Evolutionary conservation across 1,140 invertebrate species (phyloP).

Genomic region (Nasonia vitripennis): DNA sequence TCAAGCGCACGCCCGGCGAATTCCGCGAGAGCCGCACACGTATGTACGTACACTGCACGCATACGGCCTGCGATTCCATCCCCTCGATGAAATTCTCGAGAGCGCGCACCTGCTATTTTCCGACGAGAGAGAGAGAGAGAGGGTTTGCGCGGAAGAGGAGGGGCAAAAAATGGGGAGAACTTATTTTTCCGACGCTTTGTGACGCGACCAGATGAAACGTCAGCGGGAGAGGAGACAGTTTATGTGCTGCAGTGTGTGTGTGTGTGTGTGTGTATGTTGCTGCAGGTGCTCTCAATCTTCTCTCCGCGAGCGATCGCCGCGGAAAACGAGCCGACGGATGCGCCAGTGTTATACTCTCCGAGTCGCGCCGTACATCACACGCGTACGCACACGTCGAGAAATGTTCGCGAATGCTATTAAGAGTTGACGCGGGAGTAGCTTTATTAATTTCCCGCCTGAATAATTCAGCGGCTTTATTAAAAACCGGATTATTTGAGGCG

Average conservation of each 20-base stretch:
- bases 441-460: neutral
- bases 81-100: neutral
- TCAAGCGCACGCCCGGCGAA: neutral
- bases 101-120: neutral
- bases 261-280: no score
- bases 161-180: neutral
- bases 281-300: neutral
- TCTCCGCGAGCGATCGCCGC: neutral
- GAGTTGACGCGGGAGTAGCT: neutral
- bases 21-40: neutral
- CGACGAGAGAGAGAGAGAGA: neutral
- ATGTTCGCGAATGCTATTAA: neutral
- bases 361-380: no score
- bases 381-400: no score
- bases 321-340: neutral
- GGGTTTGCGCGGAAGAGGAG: neutral
- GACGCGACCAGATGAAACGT: neutral
- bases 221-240: neutral
- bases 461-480: neutral
- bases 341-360: neutral
- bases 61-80: neutral
- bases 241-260: neutral
- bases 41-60: neutral
- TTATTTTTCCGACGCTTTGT: slow-evolving; percentile 1
- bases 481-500: no score